Evolutionary conservation across 2,888 invertebrate genomes (phyloP), one percentile per base, ranked within the genome.

Genomic region (Andrena camellia): DNA sequence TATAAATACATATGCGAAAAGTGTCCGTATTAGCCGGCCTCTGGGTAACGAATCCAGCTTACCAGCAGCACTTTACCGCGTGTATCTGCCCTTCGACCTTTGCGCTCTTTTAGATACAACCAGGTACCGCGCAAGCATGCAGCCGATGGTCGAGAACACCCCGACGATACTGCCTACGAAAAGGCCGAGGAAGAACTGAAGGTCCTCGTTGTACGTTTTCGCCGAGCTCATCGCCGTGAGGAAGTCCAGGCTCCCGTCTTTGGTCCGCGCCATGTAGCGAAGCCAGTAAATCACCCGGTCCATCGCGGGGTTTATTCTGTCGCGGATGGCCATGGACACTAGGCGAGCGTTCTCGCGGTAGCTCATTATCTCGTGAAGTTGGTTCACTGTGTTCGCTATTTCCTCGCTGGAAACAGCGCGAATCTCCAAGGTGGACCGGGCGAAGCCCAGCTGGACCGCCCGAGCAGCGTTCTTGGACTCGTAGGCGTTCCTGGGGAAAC

Each of bases 1-100:
- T 93, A 93, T 92, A 92, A 92, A 93, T 92, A 92, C 91, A 92
- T 91, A 91, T 90, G 91, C 92, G 90, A 91, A 91, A 92, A 84
- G 77, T 84, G 86, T 84, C 80, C 82, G 79, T 84, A 78, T 73
- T 75, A 60, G 33, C 35, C 67, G 68, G 57, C 63, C 33, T 42
- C 26, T 57, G 50, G n/a, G 23, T 54, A 13, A 57, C 57, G 23
- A 57, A 20, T 68, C 60, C 52, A 29, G n/a, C 2, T 35, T 23
- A 33, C 57, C 20, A 68, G 35, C 70, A 29, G 59, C 29, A 23
- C 26, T 60, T 66, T 75, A 87, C 57, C 83, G 85, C 8, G 60
- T 63, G 70, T 91, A 90, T 31, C 88, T 88, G 69, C 89, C 89
- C 33, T 90, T 91, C 4, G 84, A 77, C 26, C 69, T 80, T 2